These are phyloP conservation scores for Haliclona indistincta DNA, from an alignment of 37 sponge, comb jelly and placozoan species.

Conservation along the genomic window DNA sequence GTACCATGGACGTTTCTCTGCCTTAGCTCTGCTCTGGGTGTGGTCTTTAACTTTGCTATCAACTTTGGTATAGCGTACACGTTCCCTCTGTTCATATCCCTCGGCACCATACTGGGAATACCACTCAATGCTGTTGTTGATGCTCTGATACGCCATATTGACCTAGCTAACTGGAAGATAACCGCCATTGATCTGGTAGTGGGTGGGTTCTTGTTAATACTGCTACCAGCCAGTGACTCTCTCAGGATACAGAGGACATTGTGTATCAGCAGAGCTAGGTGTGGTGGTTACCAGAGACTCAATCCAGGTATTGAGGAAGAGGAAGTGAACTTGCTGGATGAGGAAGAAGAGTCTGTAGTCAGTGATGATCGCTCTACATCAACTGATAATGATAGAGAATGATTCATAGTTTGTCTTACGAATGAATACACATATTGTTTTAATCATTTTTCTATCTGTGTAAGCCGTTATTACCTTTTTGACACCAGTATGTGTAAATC, in stretches of 20 bases:
- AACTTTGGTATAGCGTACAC: slow-evolving; percentile 94
- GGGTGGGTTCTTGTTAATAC: slow-evolving; percentile 79
- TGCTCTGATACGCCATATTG: slow-evolving; percentile 31
- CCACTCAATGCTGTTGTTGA: slow-evolving; percentile 87
- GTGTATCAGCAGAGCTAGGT: no score
- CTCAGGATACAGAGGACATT: slow-evolving; percentile 20
- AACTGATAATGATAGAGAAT: no score
- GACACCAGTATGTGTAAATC: no score
- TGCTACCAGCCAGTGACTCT: slow-evolving; percentile 64
- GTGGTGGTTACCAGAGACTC: no score
- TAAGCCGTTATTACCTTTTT: no score
- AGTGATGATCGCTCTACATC: no score
- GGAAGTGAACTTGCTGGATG: no score
- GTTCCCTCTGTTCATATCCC: slow-evolving; percentile 88
- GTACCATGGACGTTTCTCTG: slow-evolving; percentile 74
- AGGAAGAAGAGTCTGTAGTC: no score
- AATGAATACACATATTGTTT: no score
- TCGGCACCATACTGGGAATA: slow-evolving; percentile 88
- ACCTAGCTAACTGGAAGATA: slow-evolving; percentile 71
- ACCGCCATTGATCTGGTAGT: slow-evolving; percentile 62
- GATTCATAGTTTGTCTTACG: no score
- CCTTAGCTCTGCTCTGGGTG: slow-evolving; percentile 37
- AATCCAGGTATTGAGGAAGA: no score
- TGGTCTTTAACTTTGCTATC: slow-evolving; percentile 84
- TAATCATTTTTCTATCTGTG: no score